Percentiles rank a stretch among this genome's conserved stretches.
Conservation (phyloP, 2,113 vertebrate genomes). For the Cinclus cinclus region DNA sequence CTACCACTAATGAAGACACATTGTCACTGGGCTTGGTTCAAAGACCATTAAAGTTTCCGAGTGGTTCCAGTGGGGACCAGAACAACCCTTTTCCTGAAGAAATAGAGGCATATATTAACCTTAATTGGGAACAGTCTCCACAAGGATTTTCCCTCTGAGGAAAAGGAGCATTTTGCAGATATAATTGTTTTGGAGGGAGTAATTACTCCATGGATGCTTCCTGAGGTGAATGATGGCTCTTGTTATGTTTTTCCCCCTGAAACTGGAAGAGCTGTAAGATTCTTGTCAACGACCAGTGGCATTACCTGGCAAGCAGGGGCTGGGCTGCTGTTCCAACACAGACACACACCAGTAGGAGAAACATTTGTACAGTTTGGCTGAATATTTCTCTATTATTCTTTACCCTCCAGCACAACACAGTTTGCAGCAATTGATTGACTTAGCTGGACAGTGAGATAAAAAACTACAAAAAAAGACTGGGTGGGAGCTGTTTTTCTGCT, state of each 20-base stretch:
- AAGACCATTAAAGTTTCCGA: slow-evolving; percentile 6
- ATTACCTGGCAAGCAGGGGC: background rate
- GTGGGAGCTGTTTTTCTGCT: slow-evolving; percentile 1
- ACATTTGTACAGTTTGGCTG: background rate
- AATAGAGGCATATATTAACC: slow-evolving; percentile 19
- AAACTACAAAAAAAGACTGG: background rate
- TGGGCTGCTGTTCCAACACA: background rate
- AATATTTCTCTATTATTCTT: slow-evolving; percentile 7
- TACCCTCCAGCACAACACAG: slow-evolving; percentile 51
- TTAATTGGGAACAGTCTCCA: slow-evolving; percentile 51
- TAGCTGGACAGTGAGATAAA: slow-evolving; percentile 51
- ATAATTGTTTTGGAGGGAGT: slow-evolving; percentile 46
- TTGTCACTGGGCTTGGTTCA: background rate
- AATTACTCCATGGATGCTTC: slow-evolving; percentile 12
- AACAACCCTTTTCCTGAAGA: slow-evolving; percentile 25
- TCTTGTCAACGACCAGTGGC: background rate
- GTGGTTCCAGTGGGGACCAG: background rate
- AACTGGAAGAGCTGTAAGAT: background rate
- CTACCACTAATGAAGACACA: slow-evolving; percentile 43
- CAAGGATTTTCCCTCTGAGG: slow-evolving; percentile 30
- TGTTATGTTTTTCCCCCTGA: background rate
- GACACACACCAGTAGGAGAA: background rate
- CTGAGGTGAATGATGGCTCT: background rate
- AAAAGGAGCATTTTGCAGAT: slow-evolving; percentile 34
- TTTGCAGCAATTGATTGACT: slow-evolving; percentile 52